Base-by-base conservation (phyloP, 2,888 invertebrate genomes). In the Therioaphis trifolii region DNA sequence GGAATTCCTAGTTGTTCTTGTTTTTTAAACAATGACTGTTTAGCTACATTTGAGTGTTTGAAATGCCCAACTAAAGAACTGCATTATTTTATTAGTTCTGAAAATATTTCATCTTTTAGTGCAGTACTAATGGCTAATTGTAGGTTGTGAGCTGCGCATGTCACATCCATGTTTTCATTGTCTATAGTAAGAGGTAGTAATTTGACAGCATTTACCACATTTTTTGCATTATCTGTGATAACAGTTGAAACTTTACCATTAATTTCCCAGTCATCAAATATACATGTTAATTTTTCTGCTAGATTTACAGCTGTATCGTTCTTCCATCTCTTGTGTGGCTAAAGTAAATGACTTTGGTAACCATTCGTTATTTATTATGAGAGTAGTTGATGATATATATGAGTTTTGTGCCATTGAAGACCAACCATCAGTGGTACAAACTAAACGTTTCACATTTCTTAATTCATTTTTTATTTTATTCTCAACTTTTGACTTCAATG, bases 291-390 rank as follows among this genome's bases (percentile, higher is more conserved):
- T 40, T 66, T 35, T 3, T 66, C 35, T 2, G 35, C 35, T 9
- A 66, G 18, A 14, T 66, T 66, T 40, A 40, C 7, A 66, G 66
- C 40, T 66, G 66, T 66, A 40, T 4, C 35, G 29, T 40, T 66
- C n/a, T 21, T 40, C 66, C 12, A 66, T 40, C n/a, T 66, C 29
- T 40, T 40, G n/a, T 18, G 35, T 66, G 18, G 63, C 21, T 35
- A 66, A 35, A 18, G 29, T 66, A 66, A 66, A 66, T 35, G 29
- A 66, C 63, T n/a, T 66, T n/a, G 63, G 63, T 35, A 18, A 66
- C 35, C 63, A 66, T 35, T 66, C 35, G 18, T 66, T 66, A 66
- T 35, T 35, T 35, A 66, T 35, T 18, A 21, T 35, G 35, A 35
- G 63, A 35, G 63, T 11, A 66, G 63, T 66, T 35, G 35, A 35